phyloP scores from a whole-genome alignment of 2,888 invertebrate genomes.

The Ommatoiulus sabulosus region DNA sequence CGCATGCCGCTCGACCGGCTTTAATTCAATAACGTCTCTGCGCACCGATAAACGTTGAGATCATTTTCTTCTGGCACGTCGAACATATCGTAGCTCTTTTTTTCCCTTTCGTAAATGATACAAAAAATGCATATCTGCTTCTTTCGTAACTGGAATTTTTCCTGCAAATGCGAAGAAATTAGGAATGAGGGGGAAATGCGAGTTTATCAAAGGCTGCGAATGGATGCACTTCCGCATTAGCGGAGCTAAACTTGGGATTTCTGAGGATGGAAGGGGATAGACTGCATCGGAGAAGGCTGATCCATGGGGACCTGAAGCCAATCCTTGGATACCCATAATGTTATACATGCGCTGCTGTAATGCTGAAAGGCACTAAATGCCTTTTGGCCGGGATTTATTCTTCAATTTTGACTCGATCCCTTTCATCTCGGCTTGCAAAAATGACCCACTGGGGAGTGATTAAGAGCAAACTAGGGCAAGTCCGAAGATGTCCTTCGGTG shows the following conservation, averaged over 20 bases:
- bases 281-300: neutral
- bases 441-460: neutral
- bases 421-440: neutral
- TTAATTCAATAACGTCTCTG: constrained; percentile 33
- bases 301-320: neutral
- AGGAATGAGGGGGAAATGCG: neutral
- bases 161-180: neutral
- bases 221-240: neutral
- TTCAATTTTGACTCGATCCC: neutral
- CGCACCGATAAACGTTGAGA: neutral
- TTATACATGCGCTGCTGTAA: neutral
- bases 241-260: neutral
- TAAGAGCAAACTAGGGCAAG: neutral
- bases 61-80: neutral
- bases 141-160: too few species aligned
- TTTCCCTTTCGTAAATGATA: too few species aligned
- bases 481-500: neutral
- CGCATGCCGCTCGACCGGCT: neutral
- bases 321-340: neutral
- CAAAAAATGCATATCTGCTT: too few species aligned
- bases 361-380: constrained; percentile 1
- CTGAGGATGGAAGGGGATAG: neutral
- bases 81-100: too few species aligned
- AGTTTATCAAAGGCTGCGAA: neutral
- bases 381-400: neutral